Conservation (phyloP, 2,797 vertebrate species). For the Phylloscopus collybita region DNA sequence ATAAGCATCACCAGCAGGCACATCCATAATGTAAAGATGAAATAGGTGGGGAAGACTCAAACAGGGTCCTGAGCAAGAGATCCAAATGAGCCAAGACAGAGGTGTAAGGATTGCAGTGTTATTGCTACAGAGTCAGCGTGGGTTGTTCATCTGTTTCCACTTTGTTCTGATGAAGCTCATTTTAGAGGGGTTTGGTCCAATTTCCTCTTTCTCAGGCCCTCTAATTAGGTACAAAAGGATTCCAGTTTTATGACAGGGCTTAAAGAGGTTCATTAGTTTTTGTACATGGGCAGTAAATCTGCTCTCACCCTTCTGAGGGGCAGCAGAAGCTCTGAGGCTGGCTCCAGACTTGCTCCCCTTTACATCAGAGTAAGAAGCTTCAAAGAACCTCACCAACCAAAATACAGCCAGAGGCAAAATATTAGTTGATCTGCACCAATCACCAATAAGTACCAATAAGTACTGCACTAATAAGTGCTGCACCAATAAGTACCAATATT, state of each 20-base stretch:
- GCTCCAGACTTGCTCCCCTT: background rate
- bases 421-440: background rate
- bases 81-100: background rate
- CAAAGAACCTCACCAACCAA: background rate
- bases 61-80: background rate
- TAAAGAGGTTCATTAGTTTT: background rate
- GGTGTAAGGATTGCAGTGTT: background rate
- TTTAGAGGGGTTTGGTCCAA: background rate
- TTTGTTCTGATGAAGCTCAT: constrained; percentile 7
- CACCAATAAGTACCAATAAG: too few species aligned
- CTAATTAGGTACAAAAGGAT: constrained; percentile 15
- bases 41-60: background rate
- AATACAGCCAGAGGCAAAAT: background rate
- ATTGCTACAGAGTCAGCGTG: background rate
- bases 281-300: background rate
- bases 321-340: background rate
- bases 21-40: background rate
- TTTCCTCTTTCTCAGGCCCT: constrained; percentile 11
- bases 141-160: constrained; percentile 17
- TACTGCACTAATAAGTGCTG: too few species aligned
- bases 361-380: background rate
- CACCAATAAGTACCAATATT: background rate
- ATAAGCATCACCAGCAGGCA: background rate
- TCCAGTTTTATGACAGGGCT: constrained; percentile 14
- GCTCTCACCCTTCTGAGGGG: background rate